Base-by-base conservation (phyloP, 2,113 vertebrate genomes). In the Lipophrys pholis region DNA sequence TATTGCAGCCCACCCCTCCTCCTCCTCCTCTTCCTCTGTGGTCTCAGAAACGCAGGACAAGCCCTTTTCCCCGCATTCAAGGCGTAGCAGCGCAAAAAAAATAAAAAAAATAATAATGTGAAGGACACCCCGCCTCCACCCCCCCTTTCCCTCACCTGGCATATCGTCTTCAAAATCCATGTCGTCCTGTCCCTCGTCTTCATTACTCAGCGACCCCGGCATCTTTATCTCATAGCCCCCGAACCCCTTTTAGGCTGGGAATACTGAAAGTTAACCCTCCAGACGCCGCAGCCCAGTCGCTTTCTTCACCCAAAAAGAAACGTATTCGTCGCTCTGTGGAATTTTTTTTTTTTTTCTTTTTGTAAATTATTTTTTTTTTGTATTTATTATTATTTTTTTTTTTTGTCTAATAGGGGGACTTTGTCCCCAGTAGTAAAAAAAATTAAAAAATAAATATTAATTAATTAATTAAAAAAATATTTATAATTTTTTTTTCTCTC, bases 131-230 rank as follows among this genome's bases (percentile, higher is more conserved):
- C 92, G 81, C 89, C 90, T 79, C 86, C 21, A 30, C 21, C 21
- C 84, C 82, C 79, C 78, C 72, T 60, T 80, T 69, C 86, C 82
- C 93, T 93, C 94, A 95, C 94, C 94, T 95, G 94, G 93, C 90
- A 95, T 87, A 80, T 94, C 94, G 93, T 94, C 93, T 91, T 94
- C 94, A 90, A 94, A 94, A 92, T 95, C 94, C 94, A 95, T 91
- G 89, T 95, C 94, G 93, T 95, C 94, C 78, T 92, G 93, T 87
- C 90, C 93, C 90, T 95, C 94, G 88, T 95, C 94, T 92, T 94
- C 94, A 92, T 94, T 95, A 88, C 94, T 95, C 85, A 95, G 91
- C 83, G 94, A 94, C 89, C 94, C 94, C 86, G 94, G 94, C 94
- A 95, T 95, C 90, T 92, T 94, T 91, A 94, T 88, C 90, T 91